Percentiles rank a stretch among this genome's conserved stretches.
phyloP scores from a whole-genome alignment of 2,888 invertebrate genomes.

The Pediacus dermestoides region DNA sequence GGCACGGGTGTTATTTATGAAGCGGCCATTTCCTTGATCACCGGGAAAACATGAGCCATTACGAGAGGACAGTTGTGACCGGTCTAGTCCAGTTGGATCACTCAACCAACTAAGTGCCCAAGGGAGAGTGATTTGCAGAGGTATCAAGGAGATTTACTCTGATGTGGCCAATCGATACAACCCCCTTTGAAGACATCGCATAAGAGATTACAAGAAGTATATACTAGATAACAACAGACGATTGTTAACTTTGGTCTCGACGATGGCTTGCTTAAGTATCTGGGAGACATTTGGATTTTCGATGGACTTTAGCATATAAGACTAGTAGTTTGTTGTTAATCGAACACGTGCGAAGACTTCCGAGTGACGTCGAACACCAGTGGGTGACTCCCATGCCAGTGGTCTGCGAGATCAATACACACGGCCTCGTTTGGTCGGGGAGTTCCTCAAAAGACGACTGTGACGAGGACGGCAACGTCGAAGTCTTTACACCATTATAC shows the following conservation, averaged over 20 bases:
- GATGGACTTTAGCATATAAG: conserved; percentile 1
- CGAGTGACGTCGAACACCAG: conserved; percentile 37
- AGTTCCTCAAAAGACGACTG: conserved; percentile 28
- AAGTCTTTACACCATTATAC: no score
- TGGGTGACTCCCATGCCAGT: conserved; percentile 43
- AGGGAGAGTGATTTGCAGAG: conserved; percentile 37
- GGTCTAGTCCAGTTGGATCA: conserved; percentile 33
- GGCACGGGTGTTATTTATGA: conserved; percentile 45
- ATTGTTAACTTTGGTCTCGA: no score
- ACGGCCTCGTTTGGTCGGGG: conserved; percentile 30
- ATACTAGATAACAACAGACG: no score
- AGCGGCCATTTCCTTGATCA: conserved; percentile 45
- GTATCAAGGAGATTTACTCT: conserved; percentile 35
- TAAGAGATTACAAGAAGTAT: no score
- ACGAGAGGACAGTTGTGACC: conserved; percentile 42
- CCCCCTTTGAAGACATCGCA: conserved; percentile 14
- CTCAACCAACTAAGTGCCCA: conserved; percentile 32
- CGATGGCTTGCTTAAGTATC: no score
- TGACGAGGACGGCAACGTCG: no score
- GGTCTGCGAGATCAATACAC: conserved; percentile 47
- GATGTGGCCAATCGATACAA: conserved; percentile 21
- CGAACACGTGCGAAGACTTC: conserved; percentile 35
- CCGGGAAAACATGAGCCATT: conserved; percentile 42
- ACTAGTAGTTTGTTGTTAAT: conserved; percentile 4
- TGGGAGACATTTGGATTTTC: no score